phyloP scores from a whole-genome alignment of 2,113 vertebrate genomes.

The Rostratula benghalensis region DNA sequence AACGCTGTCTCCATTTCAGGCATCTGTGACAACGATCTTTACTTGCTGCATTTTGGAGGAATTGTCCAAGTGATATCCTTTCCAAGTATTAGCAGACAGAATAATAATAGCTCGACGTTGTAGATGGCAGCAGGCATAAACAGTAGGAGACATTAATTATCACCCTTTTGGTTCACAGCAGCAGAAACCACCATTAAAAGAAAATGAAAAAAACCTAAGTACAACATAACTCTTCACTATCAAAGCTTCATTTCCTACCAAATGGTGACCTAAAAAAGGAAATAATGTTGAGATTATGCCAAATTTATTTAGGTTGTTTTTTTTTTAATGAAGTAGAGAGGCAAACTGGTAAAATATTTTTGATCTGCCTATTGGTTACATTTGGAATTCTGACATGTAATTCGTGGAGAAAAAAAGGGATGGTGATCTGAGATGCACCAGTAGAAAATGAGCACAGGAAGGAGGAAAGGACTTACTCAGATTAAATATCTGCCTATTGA shows the following conservation, averaged over 20 bases:
- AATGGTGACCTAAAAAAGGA: not conserved
- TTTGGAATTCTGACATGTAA: not conserved
- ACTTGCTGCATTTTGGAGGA: constrained; percentile 30
- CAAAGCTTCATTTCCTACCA: not conserved
- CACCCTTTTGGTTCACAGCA: not conserved
- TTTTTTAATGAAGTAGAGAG: not conserved
- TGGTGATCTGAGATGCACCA: not conserved
- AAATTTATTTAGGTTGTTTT: not conserved
- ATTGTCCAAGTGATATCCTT: not conserved
- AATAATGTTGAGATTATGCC: not conserved
- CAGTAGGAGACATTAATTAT: constrained; percentile 41
- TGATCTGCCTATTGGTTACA: not conserved
- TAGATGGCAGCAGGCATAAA: constrained; percentile 37
- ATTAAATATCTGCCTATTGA: not conserved
- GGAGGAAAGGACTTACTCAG: not conserved
- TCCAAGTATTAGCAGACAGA: constrained; percentile 36
- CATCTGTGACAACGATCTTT: constrained; percentile 18
- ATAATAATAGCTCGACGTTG: constrained; percentile 16
- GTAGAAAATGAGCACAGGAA: not conserved
- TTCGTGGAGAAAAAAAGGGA: not conserved
- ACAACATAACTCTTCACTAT: not conserved
- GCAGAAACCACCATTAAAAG: constrained; percentile 2
- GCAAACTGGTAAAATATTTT: not conserved
- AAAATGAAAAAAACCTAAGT: not conserved
- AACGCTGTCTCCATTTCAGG: constrained; percentile 14